These are phyloP conservation scores for Galago senegalensis DNA, from an alignment of 2,797 vertebrate species.

Conservation along the genomic window DNA sequence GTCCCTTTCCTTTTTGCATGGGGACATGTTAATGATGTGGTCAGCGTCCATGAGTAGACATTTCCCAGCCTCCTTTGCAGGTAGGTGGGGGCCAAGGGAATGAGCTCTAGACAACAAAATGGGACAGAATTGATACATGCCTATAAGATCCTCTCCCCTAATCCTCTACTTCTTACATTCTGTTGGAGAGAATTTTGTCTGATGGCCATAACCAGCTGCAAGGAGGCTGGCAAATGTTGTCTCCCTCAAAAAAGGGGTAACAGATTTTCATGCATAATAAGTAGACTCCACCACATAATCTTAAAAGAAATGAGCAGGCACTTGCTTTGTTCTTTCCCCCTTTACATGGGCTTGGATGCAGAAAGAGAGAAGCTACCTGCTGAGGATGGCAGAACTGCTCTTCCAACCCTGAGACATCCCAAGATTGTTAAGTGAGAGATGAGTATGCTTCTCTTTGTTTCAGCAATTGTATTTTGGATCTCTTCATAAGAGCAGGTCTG, in stretches of 20 bases:
- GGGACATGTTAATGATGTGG: neutral
- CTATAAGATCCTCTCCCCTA: neutral
- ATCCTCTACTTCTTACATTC: neutral
- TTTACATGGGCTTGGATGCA: neutral
- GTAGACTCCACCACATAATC: neutral
- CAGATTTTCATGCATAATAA: neutral
- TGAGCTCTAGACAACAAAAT: neutral
- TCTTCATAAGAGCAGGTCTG: neutral
- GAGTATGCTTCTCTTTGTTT: neutral
- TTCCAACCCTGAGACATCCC: neutral
- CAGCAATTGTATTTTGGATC: neutral
- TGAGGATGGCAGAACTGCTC: neutral
- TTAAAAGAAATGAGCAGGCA: neutral
- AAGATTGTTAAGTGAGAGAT: neutral
- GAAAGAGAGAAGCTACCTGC: neutral
- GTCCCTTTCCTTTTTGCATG: neutral
- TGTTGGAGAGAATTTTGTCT: neutral
- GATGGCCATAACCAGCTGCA: neutral
- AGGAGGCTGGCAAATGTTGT: neutral
- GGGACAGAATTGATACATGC: neutral
- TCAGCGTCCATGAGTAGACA: no score
- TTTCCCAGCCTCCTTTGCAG: neutral
- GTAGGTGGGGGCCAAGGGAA: neutral
- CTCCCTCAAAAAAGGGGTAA: neutral
- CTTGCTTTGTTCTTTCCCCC: neutral